Evolutionary conservation across 2,888 invertebrate species (phyloP).

Genomic region (Drosophila lutescens): DNA sequence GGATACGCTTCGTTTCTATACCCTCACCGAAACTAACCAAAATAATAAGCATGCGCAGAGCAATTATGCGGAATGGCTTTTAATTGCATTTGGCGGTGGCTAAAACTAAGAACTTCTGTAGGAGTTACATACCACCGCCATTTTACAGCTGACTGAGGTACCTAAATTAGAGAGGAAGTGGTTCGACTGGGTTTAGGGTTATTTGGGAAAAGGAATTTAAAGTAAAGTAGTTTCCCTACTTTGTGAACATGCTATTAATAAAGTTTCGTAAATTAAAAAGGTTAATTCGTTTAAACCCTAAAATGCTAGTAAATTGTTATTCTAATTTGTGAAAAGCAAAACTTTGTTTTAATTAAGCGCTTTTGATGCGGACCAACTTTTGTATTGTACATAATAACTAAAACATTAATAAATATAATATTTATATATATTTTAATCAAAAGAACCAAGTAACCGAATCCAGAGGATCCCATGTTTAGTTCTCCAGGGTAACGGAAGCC

Average conservation of each 20-base stretch:
- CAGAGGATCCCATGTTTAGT: not conserved
- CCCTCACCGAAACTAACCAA: not conserved
- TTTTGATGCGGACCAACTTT: not conserved
- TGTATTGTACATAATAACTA: not conserved
- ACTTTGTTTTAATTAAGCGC: too few species aligned
- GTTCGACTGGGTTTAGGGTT: not conserved
- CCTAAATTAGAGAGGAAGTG: too few species aligned
- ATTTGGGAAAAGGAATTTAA: not conserved
- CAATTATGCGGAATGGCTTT: slow-evolving; percentile 52
- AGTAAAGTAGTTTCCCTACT: not conserved
- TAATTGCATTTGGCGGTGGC: slow-evolving; percentile 36
- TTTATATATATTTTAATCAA: not conserved
- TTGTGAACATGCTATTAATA: not conserved
- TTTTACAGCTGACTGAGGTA: not conserved
- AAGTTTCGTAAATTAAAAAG: not conserved
- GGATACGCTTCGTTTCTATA: not conserved
- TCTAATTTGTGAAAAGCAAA: too few species aligned
- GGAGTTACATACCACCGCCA: not conserved
- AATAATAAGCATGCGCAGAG: slow-evolving; percentile 39
- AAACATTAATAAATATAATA: too few species aligned
- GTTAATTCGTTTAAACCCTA: not conserved
- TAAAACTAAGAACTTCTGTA: not conserved
- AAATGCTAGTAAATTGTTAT: not conserved
- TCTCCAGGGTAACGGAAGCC: slow-evolving; percentile 36
- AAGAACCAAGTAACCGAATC: not conserved